Base-by-base conservation (phyloP, 2,797 vertebrate genomes). In the Tokudaia tokunoshimensis region DNA sequence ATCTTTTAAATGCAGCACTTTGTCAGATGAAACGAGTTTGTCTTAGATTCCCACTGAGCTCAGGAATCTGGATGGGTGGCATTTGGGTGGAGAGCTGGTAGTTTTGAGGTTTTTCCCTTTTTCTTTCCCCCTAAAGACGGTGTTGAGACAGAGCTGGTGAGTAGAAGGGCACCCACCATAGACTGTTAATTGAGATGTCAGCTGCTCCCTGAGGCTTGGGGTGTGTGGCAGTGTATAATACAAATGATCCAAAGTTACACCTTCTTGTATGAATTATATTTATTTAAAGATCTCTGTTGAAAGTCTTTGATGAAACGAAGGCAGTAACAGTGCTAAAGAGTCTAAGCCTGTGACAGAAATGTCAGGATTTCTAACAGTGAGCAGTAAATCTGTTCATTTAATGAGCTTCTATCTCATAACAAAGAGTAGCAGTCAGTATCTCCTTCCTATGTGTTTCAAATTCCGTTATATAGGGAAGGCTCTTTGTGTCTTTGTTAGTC, bases 1-100 rank as follows among this genome's bases (percentile, higher is more conserved):
- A 76, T 86, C 41, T 93, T 96, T 90, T 92, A 89, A 95, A 95
- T 92, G 20, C 80, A 95, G 31, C 79, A 82, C 17, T 79, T 81
- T 24, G 4, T 88, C 29, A 26, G 50, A 7, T 86, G 65, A 80
- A 92, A 91, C 72, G 55, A 17, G 15, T 37, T 86, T 74, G 72
- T 20, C 63, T 94, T n/a, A 57, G 47, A 80, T 96, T 93, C 50
- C 70, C 34, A 13, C 76, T 11, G 29, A 81, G 70, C 24, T 83
- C 24, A 57, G 55, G 50, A 47, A 14, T 95, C 90, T 92, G 59
- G 55, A 74, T 81, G 65, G 92, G 78, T 63, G 14, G 1, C 22
- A 22, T 94, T 86, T 84, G 89, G 67, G 41, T 67, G 19, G 29
- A 75, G 20, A 50, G 55, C 50, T 93, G 75, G 50, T 63, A 34